Conservation (phyloP, 2,888 invertebrate species). For the Macrosoma leucophasiata region DNA sequence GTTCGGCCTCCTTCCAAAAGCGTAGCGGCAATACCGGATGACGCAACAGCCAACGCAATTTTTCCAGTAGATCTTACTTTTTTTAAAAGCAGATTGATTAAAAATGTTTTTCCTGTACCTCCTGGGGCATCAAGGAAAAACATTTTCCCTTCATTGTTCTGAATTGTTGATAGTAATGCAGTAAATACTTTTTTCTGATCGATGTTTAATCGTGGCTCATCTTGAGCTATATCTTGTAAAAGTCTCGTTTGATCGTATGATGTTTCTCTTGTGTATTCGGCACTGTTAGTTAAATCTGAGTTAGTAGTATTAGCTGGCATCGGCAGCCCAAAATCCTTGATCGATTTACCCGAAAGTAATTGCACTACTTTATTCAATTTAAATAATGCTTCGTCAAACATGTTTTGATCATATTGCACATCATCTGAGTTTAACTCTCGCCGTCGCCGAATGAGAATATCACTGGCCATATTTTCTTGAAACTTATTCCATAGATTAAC, state of each 20-base stretch:
- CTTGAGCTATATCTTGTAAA: conserved; percentile 27
- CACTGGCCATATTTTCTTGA: conserved; percentile 27
- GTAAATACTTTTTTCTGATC: conserved; percentile 27
- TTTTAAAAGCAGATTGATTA: conserved; percentile 21
- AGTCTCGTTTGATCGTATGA: conserved; percentile 27
- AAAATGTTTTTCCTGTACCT: conserved; percentile 24
- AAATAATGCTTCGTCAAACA: conserved; percentile 28
- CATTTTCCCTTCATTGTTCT: conserved; percentile 23
- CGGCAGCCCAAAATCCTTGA: conserved; percentile 28
- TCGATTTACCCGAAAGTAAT: conserved; percentile 26
- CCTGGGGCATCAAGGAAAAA: conserved; percentile 22
- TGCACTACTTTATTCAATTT: conserved; percentile 26
- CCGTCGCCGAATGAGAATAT: conserved; percentile 28
- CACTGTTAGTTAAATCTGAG: conserved; percentile 27
- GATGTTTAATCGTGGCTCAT: conserved; percentile 28
- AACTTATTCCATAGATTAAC: conserved; percentile 27
- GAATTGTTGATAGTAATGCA: conserved; percentile 22
- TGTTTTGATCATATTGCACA: conserved; percentile 28
- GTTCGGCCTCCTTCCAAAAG: conserved; percentile 42
- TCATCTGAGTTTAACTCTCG: conserved; percentile 26
- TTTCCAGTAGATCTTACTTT: conserved; percentile 25
- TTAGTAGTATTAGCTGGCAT: conserved; percentile 29
- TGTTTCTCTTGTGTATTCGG: conserved; percentile 28
- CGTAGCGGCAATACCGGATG: conserved; percentile 27
- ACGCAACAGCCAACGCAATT: conserved; percentile 12